Conservation (phyloP, 2,888 invertebrate species). For the Coenonympha glycerion region DNA sequence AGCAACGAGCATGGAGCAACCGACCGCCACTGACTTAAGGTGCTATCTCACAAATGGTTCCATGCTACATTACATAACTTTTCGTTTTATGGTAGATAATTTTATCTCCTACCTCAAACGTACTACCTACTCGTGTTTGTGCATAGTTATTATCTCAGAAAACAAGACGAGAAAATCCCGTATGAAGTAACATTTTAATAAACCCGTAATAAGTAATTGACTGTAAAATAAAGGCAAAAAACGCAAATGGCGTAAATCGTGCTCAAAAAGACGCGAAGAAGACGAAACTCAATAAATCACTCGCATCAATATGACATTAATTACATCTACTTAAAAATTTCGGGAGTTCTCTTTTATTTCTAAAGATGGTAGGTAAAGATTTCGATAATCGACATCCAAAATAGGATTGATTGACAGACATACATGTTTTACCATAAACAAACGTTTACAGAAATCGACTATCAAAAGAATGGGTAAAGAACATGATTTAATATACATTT, state of each 20-base stretch:
- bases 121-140: no score
- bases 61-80: slow-evolving; percentile 55
- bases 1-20: slow-evolving; percentile 30
- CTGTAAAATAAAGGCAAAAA: slow-evolving; percentile 6
- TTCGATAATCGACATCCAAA: slow-evolving; percentile 55
- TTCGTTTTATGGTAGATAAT: slow-evolving; percentile 45
- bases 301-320: slow-evolving; percentile 28
- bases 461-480: slow-evolving; percentile 30
- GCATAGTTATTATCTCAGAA: slow-evolving; percentile 11
- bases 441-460: slow-evolving; percentile 37
- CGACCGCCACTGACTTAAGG: slow-evolving; percentile 48
- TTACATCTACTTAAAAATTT: slow-evolving; percentile 28
- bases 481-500: no score
- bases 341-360: slow-evolving; percentile 35
- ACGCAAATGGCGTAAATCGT: slow-evolving; percentile 10
- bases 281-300: slow-evolving; percentile 26
- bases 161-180: slow-evolving; percentile 9
- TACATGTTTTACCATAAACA: slow-evolving; percentile 52
- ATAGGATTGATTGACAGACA: slow-evolving; percentile 62
- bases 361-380: slow-evolving; percentile 51
- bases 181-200: slow-evolving; percentile 8
- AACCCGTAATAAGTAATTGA: slow-evolving; percentile 10
- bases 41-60: slow-evolving; percentile 50
- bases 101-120: slow-evolving; percentile 45
- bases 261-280: slow-evolving; percentile 14